A percentile compares a stretch with the other conserved stretches of the same genome.
Evolutionary conservation across 2,888 invertebrate species (phyloP).

Genomic region (Hipparchia semele): DNA sequence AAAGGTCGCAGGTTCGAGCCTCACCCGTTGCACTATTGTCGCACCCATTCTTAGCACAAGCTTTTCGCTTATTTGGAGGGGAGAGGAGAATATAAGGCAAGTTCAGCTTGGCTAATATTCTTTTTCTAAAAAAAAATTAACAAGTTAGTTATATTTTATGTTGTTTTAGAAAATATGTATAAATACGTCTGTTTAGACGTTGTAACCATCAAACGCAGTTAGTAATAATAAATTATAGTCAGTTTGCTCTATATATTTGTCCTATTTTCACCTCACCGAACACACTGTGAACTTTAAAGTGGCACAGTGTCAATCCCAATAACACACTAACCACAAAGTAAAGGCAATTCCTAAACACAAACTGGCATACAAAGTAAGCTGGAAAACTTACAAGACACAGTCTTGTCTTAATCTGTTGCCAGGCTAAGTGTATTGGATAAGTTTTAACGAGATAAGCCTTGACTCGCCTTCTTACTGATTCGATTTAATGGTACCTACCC

Average conservation of each 20-base stretch:
- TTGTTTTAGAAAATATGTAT: too few relatives aligned
- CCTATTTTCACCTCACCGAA: constrained; percentile 15
- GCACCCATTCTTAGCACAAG: too few relatives aligned
- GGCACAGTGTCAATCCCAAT: constrained; percentile 19
- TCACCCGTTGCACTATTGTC: too few relatives aligned
- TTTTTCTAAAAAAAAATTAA: too few relatives aligned
- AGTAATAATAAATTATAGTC: neutral
- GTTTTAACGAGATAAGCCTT: constrained; percentile 34
- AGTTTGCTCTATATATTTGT: constrained; percentile 11
- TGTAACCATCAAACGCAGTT: neutral
- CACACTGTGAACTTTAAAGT: constrained; percentile 12
- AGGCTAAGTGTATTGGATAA: constrained; percentile 37
- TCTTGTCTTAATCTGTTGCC: constrained; percentile 36
- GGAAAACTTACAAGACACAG: constrained; percentile 35
- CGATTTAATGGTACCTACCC: neutral
- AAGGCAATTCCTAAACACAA: constrained; percentile 33
- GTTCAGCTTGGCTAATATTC: too few relatives aligned
- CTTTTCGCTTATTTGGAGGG: too few relatives aligned
- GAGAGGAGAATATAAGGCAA: too few relatives aligned
- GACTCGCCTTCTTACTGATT: constrained; percentile 3
- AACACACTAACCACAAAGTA: constrained; percentile 29
- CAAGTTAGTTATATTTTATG: neutral
- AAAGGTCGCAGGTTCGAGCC: too few relatives aligned
- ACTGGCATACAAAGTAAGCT: constrained; percentile 27
- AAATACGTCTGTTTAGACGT: neutral